Base-by-base conservation (phyloP, 1,140 invertebrate genomes). In the Trichoplusia ni region DNA sequence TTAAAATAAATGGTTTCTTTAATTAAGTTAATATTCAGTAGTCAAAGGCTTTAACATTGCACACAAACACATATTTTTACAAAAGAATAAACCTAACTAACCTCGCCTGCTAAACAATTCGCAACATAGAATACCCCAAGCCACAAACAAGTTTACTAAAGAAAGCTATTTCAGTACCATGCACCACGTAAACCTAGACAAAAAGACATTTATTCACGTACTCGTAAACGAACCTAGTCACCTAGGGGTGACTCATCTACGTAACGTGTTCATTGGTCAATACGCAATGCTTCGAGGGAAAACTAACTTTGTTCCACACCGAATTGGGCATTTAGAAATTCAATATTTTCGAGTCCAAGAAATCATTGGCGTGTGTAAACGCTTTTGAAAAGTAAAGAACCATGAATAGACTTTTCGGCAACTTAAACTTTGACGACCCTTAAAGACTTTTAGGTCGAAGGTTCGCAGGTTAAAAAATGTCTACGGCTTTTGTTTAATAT, bases 171-270 rank as follows among this genome's bases (percentile, higher is more conserved):
- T 44, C 53, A 44, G 37, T 42, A 42, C 37, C 38, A 42, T 27
- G 38, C 53, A 58, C 53, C 53, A 58, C 53, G 19, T 42, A 19
- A 42, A 29, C 37, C 38, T 58, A 42, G 53, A 58, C 53, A 31
- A 58, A 56, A 58, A 58, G 53, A 44, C 53, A 58, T 29, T 44
- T 38, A 54, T 54, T 25, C 19, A 38, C 33, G 27, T 19, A 42
- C 53, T 31, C 31, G 13, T 5, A 5, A 42, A 58, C n/a, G 4
- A 38, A 29, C 38, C 25, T 27, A 29, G 53, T 31, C 37, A 29
- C 23, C 9, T 29, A 29, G 9, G 51, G 33, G 35, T 38, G 53
- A 29, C 38, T 42, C 33, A 31, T 37, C 23, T 27, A 21, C 13
- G 19, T 25, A 58, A 21, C 8, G 16, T 42, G 53, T 16, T 58